Percentiles rank a stretch among this genome's conserved stretches.
Evolutionary conservation across 2,113 vertebrate genomes (phyloP).

Genomic region (Notechis scutatus): DNA sequence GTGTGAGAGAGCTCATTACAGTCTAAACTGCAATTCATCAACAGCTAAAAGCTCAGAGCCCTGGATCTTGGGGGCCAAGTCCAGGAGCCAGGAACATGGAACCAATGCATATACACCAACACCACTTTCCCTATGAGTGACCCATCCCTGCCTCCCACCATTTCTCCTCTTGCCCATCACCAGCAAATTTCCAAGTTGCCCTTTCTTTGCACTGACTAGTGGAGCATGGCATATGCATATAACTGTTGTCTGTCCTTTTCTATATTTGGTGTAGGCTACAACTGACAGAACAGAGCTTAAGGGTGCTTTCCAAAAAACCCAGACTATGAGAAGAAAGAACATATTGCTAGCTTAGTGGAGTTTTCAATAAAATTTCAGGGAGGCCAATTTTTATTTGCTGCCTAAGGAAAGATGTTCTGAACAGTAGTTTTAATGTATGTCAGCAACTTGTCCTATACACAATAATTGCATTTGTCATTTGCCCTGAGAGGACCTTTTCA

Average conservation of each 20-base stretch:
- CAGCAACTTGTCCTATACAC: not conserved
- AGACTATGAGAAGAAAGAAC: conserved; percentile 20
- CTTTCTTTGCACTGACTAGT: not conserved
- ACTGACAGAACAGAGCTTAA: not conserved
- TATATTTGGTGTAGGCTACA: not conserved
- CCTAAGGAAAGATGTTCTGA: not conserved
- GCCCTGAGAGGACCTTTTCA: not conserved
- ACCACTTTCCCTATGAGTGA: not conserved
- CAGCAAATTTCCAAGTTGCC: conserved; percentile 20
- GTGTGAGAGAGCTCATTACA: not conserved
- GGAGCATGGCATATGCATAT: not conserved
- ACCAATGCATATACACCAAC: not conserved
- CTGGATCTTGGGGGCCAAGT: not conserved
- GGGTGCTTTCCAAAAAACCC: conserved; percentile 11
- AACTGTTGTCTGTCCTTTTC: fast-evolving
- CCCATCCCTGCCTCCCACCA: not conserved
- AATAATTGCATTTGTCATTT: not conserved
- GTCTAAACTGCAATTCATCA: not conserved
- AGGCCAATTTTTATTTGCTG: conserved; percentile 18
- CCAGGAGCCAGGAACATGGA: not conserved
- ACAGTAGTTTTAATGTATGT: not conserved
- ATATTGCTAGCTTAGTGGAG: not conserved
- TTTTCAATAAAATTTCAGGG: not conserved
- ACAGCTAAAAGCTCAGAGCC: not conserved
- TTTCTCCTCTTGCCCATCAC: not conserved